A percentile compares a stretch with the other conserved stretches of the same genome.
Evolutionary conservation across 2,888 invertebrate genomes (phyloP).

Genomic region (Nomada ferruginata): DNA sequence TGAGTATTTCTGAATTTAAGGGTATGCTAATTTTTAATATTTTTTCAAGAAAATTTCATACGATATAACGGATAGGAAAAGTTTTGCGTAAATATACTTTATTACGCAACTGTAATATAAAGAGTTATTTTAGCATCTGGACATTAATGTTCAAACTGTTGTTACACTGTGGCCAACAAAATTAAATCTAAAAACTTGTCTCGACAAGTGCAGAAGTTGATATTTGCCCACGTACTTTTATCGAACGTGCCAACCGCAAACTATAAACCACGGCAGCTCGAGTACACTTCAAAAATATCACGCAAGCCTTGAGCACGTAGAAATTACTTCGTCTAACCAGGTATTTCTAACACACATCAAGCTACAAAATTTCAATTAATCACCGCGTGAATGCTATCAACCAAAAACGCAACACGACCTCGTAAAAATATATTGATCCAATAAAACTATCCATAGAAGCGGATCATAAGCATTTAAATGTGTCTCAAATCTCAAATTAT

Average conservation of each 20-base stretch:
- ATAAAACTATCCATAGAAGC: too few species aligned
- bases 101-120: too few species aligned
- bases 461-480: too few species aligned
- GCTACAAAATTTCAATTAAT: not conserved
- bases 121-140: not conserved
- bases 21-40: too few species aligned
- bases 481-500: not conserved
- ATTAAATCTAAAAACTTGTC: slow-evolving; percentile 29
- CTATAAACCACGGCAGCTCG: not conserved
- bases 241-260: slow-evolving; percentile 25
- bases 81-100: not conserved
- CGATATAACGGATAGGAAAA: too few species aligned
- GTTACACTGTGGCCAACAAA: not conserved
- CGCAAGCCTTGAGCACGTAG: not conserved
- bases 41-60: too few species aligned
- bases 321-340: not conserved
- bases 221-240: slow-evolving; percentile 22
- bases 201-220: slow-evolving; percentile 12
- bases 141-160: not conserved
- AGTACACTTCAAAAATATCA: slow-evolving; percentile 24
- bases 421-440: too few species aligned
- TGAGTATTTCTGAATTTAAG: too few species aligned
- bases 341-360: not conserved
- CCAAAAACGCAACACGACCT: too few species aligned
- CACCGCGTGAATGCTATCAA: too few species aligned